Evolutionary conservation across 2,888 invertebrate species (phyloP).

Genomic region (Ernsta delagoae): DNA sequence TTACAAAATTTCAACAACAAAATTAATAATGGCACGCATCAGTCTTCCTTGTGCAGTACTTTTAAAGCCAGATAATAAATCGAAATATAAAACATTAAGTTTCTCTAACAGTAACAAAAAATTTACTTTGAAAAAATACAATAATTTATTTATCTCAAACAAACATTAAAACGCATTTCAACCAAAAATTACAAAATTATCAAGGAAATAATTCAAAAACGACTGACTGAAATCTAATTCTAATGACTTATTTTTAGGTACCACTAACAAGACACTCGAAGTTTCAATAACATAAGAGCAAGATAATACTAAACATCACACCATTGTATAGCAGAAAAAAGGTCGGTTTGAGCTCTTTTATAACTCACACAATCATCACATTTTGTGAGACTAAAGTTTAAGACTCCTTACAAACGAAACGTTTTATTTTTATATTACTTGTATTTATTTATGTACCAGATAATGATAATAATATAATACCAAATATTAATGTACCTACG

Average conservation of each 20-base stretch:
- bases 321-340: constrained; percentile 2
- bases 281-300: too few relatives aligned
- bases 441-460: too few relatives aligned
- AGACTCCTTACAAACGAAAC: constrained; percentile 16
- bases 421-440: too few relatives aligned
- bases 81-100: constrained; percentile 6
- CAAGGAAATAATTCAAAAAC: too few relatives aligned
- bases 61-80: neutral
- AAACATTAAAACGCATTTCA: neutral
- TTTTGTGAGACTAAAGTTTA: constrained; percentile 11
- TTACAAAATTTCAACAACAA: constrained; percentile 9
- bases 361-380: constrained; percentile 24
- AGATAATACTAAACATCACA: neutral
- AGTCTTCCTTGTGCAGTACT: constrained; percentile 20
- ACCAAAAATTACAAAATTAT: neutral
- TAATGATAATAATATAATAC: too few relatives aligned
- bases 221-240: too few relatives aligned
- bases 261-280: neutral
- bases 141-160: neutral
- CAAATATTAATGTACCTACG: too few relatives aligned
- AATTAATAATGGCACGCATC: constrained; percentile 24
- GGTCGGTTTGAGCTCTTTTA: neutral
- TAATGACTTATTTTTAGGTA: neutral
- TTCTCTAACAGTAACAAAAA: too few relatives aligned
- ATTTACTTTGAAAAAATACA: too few relatives aligned